A percentile compares a stretch with the other conserved stretches of the same genome.
Evolutionary conservation across 64 coral and sea anemone species (phyloP).

Genomic region (Pachyseris speciosa): DNA sequence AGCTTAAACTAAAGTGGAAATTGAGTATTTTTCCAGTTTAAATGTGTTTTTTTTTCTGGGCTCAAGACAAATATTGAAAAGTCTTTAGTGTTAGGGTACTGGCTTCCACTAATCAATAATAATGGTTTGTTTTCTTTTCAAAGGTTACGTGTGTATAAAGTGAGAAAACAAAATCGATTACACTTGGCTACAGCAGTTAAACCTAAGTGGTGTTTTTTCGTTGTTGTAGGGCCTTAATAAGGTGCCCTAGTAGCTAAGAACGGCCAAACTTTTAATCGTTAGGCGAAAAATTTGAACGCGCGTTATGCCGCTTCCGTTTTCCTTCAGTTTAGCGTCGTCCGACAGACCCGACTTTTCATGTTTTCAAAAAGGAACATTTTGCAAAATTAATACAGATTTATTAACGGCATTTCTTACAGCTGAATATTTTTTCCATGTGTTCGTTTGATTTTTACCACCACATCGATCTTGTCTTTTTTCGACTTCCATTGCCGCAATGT

Average conservation of each 20-base stretch:
- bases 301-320: background rate
- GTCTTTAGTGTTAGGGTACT: background rate
- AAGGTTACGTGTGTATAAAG: background rate
- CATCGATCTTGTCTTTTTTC: background rate
- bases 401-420: background rate
- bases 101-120: constrained; percentile 1
- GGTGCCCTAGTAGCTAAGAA: background rate
- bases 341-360: background rate
- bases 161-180: constrained; percentile 1
- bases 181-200: background rate
- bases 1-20: background rate
- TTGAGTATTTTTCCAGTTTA: background rate
- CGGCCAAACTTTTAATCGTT: background rate
- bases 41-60: constrained; percentile 13
- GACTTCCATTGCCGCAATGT: background rate
- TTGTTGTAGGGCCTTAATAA: background rate
- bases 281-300: background rate
- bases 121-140: constrained; percentile 10
- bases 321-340: background rate
- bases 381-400: background rate
- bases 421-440: background rate
- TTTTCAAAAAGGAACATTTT: background rate
- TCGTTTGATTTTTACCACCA: background rate
- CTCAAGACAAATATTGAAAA: constrained; percentile 25
- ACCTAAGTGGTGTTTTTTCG: background rate